These are phyloP conservation scores for Diphyllodes magnificus DNA, from an alignment of 2,113 vertebrate species.

Conservation along the genomic window DNA sequence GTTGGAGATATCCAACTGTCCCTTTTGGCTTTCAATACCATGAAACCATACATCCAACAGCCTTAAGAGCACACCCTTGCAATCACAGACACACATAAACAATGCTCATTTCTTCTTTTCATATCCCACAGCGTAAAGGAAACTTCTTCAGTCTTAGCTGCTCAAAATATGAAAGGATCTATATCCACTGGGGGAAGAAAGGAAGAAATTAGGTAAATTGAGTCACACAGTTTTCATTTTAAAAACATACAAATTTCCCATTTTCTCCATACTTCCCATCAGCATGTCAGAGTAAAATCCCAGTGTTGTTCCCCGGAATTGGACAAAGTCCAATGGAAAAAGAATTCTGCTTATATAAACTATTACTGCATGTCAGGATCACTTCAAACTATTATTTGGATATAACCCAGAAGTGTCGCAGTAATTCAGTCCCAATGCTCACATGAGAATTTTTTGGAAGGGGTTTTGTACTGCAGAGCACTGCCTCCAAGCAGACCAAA, in stretches of 20 bases:
- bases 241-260: not conserved
- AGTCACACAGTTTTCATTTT: not conserved
- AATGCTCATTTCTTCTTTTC: not conserved
- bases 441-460: constrained; percentile 23
- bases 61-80: not conserved
- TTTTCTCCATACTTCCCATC: not conserved
- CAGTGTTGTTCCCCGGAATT: not conserved
- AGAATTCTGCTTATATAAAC: constrained; percentile 44
- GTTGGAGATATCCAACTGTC: not conserved
- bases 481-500: constrained; percentile 17
- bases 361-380: constrained; percentile 42
- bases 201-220: not conserved
- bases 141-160: not conserved
- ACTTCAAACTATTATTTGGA: constrained; percentile 45
- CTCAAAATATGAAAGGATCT: not conserved
- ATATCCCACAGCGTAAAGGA: not conserved
- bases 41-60: not conserved
- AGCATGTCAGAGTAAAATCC: not conserved
- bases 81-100: not conserved
- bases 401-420: constrained; percentile 65
- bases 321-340: constrained; percentile 5
- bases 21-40: not conserved
- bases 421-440: constrained; percentile 53
- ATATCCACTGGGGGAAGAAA: not conserved
- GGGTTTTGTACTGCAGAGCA: constrained; percentile 9